Base-by-base conservation (phyloP, 1,140 invertebrate species). In the Ditylenchus dipsaci region DNA sequence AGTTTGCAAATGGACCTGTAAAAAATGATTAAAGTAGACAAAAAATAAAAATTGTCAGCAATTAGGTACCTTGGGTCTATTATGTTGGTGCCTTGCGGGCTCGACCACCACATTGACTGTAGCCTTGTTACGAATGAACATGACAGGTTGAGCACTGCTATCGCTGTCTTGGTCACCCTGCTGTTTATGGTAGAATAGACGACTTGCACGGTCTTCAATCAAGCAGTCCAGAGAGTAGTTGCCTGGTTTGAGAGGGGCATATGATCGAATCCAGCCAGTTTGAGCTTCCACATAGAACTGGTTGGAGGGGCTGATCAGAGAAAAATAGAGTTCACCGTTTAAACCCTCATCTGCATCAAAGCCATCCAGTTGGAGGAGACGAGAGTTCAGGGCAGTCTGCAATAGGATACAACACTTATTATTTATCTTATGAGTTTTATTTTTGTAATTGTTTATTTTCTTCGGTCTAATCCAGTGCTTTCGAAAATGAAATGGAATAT, bases 191-290 rank as follows among this genome's bases (percentile, higher is more conserved):
- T 73, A 74, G 30, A 75, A 75, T 13, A 79, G 61, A 17, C 75
- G 74, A 30, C 73, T 76, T 1, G 75, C 71, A 53, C 75, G 77
- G 49, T 76, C 75, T 69, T 76, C 76, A 21, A 78, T 69, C 49
- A 29, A 61, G 23, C 58, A 60, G 9, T 62, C 58, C 27, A 76
- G 29, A 33, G 60, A 66, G 30, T 66, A 62, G 58, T 30, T 76
- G 29, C 58, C 66, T 17, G 67, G 30, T 13, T 43, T 17, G 1
- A 76, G 49, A 30, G 21, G n/a, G 11, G 65, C 76, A 65, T 66
- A 76, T 1, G 47, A 63, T 17, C 75, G 61, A 38, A 76, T 56
- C 76, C 76, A 79, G 47, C 75, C 75, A 49, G 45, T 65, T n/a
- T 23, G 21, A 8, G 77, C 57, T 33, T 76, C 75, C 19, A 76